These are phyloP conservation scores for Prolemur simus DNA, from an alignment of 2,113 vertebrate species.

Conservation along the genomic window DNA sequence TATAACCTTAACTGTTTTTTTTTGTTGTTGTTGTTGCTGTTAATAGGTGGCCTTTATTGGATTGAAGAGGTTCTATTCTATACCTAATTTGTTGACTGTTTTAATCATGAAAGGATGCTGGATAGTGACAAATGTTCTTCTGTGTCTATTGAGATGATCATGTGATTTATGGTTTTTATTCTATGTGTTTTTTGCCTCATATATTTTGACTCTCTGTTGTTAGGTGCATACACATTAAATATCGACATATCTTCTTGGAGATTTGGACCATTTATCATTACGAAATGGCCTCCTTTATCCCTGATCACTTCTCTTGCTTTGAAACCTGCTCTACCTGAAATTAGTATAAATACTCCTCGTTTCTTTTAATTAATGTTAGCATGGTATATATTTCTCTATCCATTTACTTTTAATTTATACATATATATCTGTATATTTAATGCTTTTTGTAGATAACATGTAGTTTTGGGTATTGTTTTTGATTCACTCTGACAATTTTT, in stretches of 20 bases:
- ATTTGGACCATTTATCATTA: neutral
- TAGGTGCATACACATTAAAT: neutral
- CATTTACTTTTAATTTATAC: neutral
- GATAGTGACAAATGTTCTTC: neutral
- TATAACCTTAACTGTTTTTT: neutral
- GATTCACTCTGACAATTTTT: neutral
- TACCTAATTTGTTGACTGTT: neutral
- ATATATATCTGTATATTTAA: neutral
- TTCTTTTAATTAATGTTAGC: neutral
- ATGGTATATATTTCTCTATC: neutral
- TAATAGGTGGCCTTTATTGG: neutral
- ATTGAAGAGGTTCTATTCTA: neutral
- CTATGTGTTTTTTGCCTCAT: neutral
- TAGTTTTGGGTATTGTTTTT: neutral
- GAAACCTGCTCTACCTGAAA: neutral
- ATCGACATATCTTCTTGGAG: neutral
- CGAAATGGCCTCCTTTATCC: neutral
- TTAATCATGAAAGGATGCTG: neutral
- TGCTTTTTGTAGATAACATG: neutral
- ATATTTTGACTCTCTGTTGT: neutral
- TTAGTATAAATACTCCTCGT: neutral
- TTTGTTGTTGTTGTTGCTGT: neutral
- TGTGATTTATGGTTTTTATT: neutral
- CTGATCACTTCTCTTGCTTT: neutral
- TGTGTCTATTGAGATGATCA: neutral